Base-by-base conservation (phyloP, 1,140 invertebrate genomes). In the Polypedilum pembai region DNA sequence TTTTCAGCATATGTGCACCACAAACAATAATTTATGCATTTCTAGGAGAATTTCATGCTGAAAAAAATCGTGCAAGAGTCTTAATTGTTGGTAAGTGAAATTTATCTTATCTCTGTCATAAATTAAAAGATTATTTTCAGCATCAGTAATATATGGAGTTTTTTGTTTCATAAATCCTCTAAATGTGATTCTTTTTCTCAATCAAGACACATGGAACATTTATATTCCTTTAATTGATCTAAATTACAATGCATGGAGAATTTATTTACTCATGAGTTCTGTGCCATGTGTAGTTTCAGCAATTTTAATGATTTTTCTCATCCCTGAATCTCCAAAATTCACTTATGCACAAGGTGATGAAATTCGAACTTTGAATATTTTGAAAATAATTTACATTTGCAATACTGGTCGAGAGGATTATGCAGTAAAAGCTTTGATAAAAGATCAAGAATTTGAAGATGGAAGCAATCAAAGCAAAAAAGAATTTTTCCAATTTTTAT, bases 11-110 rank as follows among this genome's bases (percentile, higher is more conserved):
- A 69, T 87, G 88, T 18, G 88, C 87, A 5, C 86, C 88, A 1
- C 88, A 88, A 75, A 86, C 88, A 0, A 85, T 88, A 8, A 84
- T 90, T 0, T 90, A 89, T 76, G 87, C 87, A 0, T 87, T 90
- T 77, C 80, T 89, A 7, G 88, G 89, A 0, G 90, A 91, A 79
- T 89, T 90, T 82, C 88, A 90, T 77, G 84, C 82, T 40, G 78
- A 80, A 21, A 74, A 74, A 0, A 81, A 81, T 10, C 77, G 84
- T 0, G 79, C 84, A 0, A 80, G 81, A 41, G 80, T 84, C 12
- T 80, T 85, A 0, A 81, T 45, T 7, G 15, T 45, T 15, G 41
- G 41, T 45, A 45, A 45, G 41, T 7, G 15, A 45, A 45, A 45
- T 7, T 45, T 45, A 7, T 45, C 15, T 7, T 7, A 45, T 7